Evolutionary conservation across 2,113 vertebrate species (phyloP).

Genomic region (Sinocyclocheilus anshuiensis): DNA sequence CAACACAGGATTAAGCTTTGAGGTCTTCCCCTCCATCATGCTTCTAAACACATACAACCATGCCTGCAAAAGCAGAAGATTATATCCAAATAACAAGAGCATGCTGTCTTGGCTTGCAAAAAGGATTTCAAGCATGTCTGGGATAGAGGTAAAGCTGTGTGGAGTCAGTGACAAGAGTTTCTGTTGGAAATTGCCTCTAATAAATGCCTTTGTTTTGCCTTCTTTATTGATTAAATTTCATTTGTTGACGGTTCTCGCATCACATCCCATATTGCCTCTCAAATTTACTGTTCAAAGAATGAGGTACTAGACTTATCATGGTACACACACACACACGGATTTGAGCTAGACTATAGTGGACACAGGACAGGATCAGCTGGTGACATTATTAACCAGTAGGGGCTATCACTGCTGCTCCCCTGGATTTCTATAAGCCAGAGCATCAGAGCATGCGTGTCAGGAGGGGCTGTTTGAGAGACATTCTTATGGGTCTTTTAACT

Average conservation of each 20-base stretch:
- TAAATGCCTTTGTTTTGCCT: not conserved
- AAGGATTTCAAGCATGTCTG: slow-evolving; percentile 65
- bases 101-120: slow-evolving; percentile 53
- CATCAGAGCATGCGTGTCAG: not conserved
- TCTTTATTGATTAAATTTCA: not conserved
- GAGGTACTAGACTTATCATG: not conserved
- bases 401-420: slow-evolving; percentile 53
- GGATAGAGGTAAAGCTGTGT: slow-evolving; percentile 31
- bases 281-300: not conserved
- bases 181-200: not conserved
- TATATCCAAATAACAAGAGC: slow-evolving; percentile 52
- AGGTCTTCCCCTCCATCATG: slow-evolving; percentile 41
- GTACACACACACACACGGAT: slow-evolving; percentile 52
- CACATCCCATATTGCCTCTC: not conserved
- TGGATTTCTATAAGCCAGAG: slow-evolving; percentile 72
- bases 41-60: slow-evolving; percentile 27
- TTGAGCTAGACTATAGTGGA: slow-evolving; percentile 68
- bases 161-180: not conserved
- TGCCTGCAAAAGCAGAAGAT: slow-evolving; percentile 44
- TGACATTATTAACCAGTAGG: slow-evolving; percentile 77
- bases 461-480: not conserved
- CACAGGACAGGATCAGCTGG: slow-evolving; percentile 72
- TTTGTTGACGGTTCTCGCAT: not conserved
- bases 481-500: not conserved
- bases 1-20: slow-evolving; percentile 57